Percentiles rank a stretch among this genome's conserved stretches.
Evolutionary conservation across 2,113 vertebrate species (phyloP).

Genomic region (Podarcis raffonei): DNA sequence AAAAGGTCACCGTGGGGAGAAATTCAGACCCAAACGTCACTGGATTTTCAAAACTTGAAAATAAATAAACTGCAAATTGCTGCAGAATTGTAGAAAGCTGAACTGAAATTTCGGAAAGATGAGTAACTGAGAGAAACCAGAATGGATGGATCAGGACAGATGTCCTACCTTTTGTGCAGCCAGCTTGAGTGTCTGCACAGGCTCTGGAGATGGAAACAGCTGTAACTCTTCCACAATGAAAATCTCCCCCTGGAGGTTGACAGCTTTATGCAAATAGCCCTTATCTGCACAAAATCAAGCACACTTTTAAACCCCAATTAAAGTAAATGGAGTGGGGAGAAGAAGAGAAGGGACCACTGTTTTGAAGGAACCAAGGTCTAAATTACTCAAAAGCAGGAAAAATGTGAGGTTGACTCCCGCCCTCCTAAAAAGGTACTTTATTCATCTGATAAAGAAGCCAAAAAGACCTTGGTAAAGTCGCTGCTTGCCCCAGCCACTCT

Average conservation of each 20-base stretch:
- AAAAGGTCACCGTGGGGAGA: too few relatives aligned
- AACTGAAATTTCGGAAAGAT: background rate
- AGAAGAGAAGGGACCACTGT: background rate
- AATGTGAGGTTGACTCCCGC: background rate
- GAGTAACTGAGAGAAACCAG: too few relatives aligned
- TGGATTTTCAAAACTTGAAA: too few relatives aligned
- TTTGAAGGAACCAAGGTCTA: background rate
- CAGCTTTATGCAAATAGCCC: conserved; percentile 81
- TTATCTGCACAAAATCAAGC: conserved; percentile 70
- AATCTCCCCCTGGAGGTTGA: conserved; percentile 76
- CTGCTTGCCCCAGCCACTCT: background rate
- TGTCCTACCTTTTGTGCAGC: conserved; percentile 74
- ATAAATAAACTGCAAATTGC: background rate
- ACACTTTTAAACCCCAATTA: background rate
- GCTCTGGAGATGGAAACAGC: conserved; percentile 62
- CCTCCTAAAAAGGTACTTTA: background rate
- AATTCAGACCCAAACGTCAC: too few relatives aligned
- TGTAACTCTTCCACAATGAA: conserved; percentile 81
- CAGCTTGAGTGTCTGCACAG: conserved; percentile 73
- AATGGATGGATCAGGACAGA: rapidly evolving
- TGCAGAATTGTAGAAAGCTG: background rate
- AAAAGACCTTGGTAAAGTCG: background rate
- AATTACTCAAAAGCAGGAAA: background rate
- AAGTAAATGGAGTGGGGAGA: background rate
- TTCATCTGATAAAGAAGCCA: background rate